Evolutionary conservation across 2,888 invertebrate genomes (phyloP), one percentile per base, ranked within the genome.

Genomic region (Nomada lathburiana): DNA sequence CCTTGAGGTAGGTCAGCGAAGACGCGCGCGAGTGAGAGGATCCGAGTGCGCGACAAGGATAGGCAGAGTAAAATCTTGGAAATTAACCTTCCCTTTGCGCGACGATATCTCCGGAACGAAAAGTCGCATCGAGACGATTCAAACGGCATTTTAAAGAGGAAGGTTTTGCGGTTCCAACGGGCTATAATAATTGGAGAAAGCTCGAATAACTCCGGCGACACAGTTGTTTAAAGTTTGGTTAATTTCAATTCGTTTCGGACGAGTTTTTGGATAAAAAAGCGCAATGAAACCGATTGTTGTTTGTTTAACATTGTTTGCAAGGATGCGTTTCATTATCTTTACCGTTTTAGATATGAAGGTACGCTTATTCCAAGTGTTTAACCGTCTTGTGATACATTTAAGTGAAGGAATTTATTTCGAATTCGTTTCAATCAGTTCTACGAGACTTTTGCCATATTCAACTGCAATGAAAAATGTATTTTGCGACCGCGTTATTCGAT

Each of bases 401-500:
- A n/a, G 18, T 7, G 53, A 53, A 20, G 20, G 9, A 53, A n/a
- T 2, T 20, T 20, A 20, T 44, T 16, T 47, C 2, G 11, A 4
- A 11, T 29, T 20, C 44, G 10, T 42, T 70, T 59, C 16, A 29
- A 70, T 60, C 29, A 16, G 10, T 50, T 60, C 11, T 20, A 23
- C 23, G 50, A 70, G 29, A 60, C 20, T 42, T 36, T 18, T 4
- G 36, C 16, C 5, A 52, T 18, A 36, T 52, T 62, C 50, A 62
- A 71, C 1, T 10, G 16, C 29, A 10, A 10, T 11, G 13, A n/a
- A 26, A 23, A 52, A 20, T 62, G 16, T 71, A 71, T 71, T 71
- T 62, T 36, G 29, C 47, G 18, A 52, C 60, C 50, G 60, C 36
- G 36, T 52, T 62, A 62, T 71, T 71, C 36, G 13, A 71, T 36